Evolutionary conservation across 2,113 vertebrate genomes (phyloP), one percentile per base, ranked within the genome.

Genomic region (Clarias gariepinus): DNA sequence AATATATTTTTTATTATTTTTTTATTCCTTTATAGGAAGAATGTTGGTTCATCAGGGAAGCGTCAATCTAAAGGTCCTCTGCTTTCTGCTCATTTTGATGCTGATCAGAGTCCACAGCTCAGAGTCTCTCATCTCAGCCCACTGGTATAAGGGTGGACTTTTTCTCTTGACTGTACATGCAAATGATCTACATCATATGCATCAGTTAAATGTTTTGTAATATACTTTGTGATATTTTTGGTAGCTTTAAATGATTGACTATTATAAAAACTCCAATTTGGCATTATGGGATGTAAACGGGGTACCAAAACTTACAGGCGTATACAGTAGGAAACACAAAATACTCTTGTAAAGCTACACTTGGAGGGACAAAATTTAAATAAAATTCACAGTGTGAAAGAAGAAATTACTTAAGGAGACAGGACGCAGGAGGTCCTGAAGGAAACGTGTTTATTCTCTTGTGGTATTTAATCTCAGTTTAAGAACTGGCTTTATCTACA

Each of bases 101-200:
- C n/a, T 0, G 68, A 64, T 78, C 63, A 87, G 41, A 76, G 68
- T 76, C 30, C 77, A 8, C 19, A 82, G 11, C 74, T 88, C 47
- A 82, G 73, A 58, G 85, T 84, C 15, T 85, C 85, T 36, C 85
- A 88, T 63, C 64, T 80, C 21, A 85, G 85, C 74, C 87, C 87
- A 61, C 28, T 87, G n/a, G 85, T 89, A 52, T 90, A 83, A 76
- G 16, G 3, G 19, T n/a, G 58, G 15, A 61, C 9, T 47, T 63
- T 57, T 55, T 12, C 5, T 36, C 33, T 30, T 28, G 55, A 52
- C 9, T 63, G 25, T 85, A 84, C 57, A 69, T 57, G 55, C 16
- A 58, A 83, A 33, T 33, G 13, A 1, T 15, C 23, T 57, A 1
- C 21, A 23, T 41, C 30, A 25, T 76, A 11, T 19, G 21, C 19